Base-by-base conservation (phyloP, 2,797 vertebrate species). In the Myiotriccus ornatus region DNA sequence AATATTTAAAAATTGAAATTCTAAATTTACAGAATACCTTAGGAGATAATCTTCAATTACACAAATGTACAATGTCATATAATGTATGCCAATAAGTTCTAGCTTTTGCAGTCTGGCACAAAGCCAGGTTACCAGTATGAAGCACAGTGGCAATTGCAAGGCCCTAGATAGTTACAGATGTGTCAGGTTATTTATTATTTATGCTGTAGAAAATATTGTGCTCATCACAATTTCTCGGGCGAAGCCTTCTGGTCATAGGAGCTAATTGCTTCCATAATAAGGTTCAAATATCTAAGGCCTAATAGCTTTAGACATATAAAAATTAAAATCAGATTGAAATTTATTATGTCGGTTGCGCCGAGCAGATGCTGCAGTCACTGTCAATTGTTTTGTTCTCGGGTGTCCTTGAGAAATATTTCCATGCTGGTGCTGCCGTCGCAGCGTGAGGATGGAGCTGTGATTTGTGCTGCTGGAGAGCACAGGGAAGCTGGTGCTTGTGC, bases 401-500 rank as follows among this genome's bases (percentile, higher is more conserved):
- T 30, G 94, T 95, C 96, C 96, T 97, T 97, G 97, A 94, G 87
- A 91, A 95, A 56, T 13, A 19, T 46, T 85, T 89, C 73, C 24
- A 30, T 81, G 65, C 89, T 77, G 11, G 25, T 79, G 74, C 0
- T 5, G 71, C 69, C 34, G 14, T 62, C 62, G 67, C 35, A 25
- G 22, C 0, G 11, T 71, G 63, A 16, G 53, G 89, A 94, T 49
- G 74, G 84, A 94, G 84, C 82, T 93, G 87, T 73, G 64, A 78
- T 97, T 94, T 65, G 81, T 95, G 91, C 44, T 94, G 94, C 98
- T 90, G 91, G 75, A 67, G 57, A 50, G 34, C 56, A 5, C 64
- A 63, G 73, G 85, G 87, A 60, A 80, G 60, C 53, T 67, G 89
- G 57, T 95, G 79, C 83, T 77, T 86, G 82, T 92, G 79, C 52